Evolutionary conservation across 2,797 vertebrate genomes (phyloP).

Genomic region (Pipistrellus pipistrellus): DNA sequence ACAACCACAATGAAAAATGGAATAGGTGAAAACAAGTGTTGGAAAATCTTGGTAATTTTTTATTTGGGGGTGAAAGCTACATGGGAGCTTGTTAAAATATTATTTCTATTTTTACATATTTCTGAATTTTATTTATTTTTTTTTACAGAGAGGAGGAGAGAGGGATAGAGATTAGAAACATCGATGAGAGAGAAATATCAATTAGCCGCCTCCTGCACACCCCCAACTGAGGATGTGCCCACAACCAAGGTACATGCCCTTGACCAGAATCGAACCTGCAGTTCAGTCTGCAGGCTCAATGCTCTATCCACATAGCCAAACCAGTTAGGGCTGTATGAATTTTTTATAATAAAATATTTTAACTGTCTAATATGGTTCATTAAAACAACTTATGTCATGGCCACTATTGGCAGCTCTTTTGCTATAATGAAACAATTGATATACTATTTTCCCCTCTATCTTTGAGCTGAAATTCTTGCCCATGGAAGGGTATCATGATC

Average conservation of each 20-base stretch:
- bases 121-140: background rate
- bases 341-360: conserved; percentile 10
- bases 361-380: conserved; percentile 1
- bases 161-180: no score
- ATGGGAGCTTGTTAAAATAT: background rate
- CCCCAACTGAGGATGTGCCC: no score
- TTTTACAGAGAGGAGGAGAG: no score
- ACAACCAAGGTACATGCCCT: no score
- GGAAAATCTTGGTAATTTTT: conserved; percentile 12
- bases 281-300: no score
- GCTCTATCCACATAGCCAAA: no score
- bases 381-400: background rate
- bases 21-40: background rate
- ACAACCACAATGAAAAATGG: conserved; percentile 4
- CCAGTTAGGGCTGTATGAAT: background rate
- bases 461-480: conserved; percentile 13
- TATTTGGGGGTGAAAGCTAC: background rate
- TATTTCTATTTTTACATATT: background rate
- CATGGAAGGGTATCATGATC: background rate
- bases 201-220: no score
- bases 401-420: conserved; percentile 10
- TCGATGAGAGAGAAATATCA: no score
- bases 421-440: background rate
- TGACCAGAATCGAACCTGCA: no score
- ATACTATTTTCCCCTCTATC: background rate